Percentiles rank a stretch among this genome's conserved stretches.
These are phyloP conservation scores for Bettongia penicillata DNA, from an alignment of 2,113 vertebrate species.

Conservation along the genomic window DNA sequence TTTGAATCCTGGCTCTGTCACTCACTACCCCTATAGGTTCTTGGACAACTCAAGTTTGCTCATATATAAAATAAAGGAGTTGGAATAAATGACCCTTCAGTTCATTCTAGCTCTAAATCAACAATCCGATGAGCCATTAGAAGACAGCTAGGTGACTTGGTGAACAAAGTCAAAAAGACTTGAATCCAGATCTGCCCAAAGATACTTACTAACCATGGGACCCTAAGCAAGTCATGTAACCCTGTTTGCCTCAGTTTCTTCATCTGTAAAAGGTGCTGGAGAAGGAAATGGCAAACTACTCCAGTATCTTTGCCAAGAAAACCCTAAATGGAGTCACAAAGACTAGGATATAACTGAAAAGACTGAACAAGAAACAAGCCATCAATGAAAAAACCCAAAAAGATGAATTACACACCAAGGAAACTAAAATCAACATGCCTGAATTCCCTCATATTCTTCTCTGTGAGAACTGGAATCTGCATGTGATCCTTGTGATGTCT, in stretches of 20 bases:
- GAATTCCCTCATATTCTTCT: slow-evolving; percentile 64
- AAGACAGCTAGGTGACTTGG: not conserved
- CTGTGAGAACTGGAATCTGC: slow-evolving; percentile 75
- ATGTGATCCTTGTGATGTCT: slow-evolving; percentile 77
- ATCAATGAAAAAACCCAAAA: not conserved
- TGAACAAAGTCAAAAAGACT: too few relatives aligned
- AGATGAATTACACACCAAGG: not conserved
- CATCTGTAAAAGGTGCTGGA: too few relatives aligned
- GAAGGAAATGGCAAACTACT: too few relatives aligned
- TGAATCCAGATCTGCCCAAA: not conserved
- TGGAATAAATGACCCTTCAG: not conserved
- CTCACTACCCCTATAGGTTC: not conserved
- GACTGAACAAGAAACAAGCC: not conserved
- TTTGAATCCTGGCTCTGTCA: not conserved
- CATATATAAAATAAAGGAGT: not conserved
- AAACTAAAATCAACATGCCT: slow-evolving; percentile 58
- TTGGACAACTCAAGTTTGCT: not conserved
- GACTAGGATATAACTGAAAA: not conserved
- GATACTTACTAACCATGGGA: not conserved
- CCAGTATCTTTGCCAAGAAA: too few relatives aligned
- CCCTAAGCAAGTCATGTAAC: not conserved
- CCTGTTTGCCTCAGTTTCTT: too few relatives aligned
- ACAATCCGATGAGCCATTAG: not conserved
- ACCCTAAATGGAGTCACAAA: not conserved
- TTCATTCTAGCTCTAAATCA: not conserved